Percentiles rank a stretch among this genome's conserved stretches.
phyloP scores from a whole-genome alignment of 1,140 invertebrate genomes.

The Drosophila fuyamai region DNA sequence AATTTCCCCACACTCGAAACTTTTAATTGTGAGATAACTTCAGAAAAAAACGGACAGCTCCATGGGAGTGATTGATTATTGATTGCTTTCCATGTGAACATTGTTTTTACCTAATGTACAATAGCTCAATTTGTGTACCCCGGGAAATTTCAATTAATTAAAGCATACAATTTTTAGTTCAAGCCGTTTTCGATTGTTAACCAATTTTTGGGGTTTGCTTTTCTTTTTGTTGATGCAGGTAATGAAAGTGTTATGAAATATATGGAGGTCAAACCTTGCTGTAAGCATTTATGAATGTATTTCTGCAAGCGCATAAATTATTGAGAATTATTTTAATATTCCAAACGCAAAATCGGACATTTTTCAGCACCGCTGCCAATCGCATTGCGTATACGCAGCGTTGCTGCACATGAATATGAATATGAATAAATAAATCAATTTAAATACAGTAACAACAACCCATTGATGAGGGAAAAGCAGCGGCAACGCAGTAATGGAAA shows the following conservation, averaged over 20 bases:
- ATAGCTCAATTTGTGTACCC: not conserved
- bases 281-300: not conserved
- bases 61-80: not conserved
- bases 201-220: too few relatives aligned
- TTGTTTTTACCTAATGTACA: not conserved
- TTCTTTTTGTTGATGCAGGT: too few relatives aligned
- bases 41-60: not conserved
- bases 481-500: constrained; percentile 28
- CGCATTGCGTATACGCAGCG: constrained; percentile 67
- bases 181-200: not conserved
- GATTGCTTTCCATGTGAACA: not conserved
- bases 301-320: constrained; percentile 17
- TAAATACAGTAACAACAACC: constrained; percentile 37
- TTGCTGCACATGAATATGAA: constrained; percentile 38
- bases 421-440: constrained; percentile 59
- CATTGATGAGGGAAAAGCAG: constrained; percentile 37
- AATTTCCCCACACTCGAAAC: not conserved
- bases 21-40: constrained; percentile 1
- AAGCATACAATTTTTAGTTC: not conserved
- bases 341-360: constrained; percentile 30
- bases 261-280: not conserved
- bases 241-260: too few relatives aligned
- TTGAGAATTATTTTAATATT: constrained; percentile 37
- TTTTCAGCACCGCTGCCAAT: constrained; percentile 10
- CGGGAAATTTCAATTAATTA: not conserved